Percentiles rank a stretch among this genome's conserved stretches.
Conservation (phyloP, 2,888 invertebrate genomes). For the Antheraea assamensis region DNA sequence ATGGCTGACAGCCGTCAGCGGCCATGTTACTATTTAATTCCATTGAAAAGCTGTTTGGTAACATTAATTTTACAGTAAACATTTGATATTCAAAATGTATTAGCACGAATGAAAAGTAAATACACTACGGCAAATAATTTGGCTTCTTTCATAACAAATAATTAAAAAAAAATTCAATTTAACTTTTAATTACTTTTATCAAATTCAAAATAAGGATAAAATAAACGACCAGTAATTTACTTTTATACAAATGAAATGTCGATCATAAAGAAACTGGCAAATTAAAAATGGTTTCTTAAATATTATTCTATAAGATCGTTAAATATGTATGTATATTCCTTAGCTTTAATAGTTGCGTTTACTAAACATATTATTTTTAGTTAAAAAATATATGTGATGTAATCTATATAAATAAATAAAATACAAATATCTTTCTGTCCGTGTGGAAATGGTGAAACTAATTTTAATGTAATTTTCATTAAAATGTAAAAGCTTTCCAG, state of each 20-base stretch:
- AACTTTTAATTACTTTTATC: conserved; percentile 38
- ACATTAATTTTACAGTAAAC: neutral
- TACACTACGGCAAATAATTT: neutral
- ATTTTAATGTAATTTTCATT: no score
- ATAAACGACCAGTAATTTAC: neutral
- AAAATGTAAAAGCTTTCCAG: no score
- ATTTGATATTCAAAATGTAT: neutral
- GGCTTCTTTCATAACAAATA: neutral
- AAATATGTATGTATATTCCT: neutral
- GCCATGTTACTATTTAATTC: neutral
- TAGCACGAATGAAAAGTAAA: neutral
- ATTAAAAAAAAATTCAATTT: conserved; percentile 37
- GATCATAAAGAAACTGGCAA: neutral
- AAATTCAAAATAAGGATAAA: conserved; percentile 23
- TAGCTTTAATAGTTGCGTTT: no score
- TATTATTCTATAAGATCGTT: neutral
- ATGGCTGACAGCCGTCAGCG: neutral
- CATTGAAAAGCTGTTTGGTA: neutral
- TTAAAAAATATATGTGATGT: no score
- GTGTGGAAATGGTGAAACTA: no score
- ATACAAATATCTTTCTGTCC: no score
- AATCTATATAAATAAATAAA: no score
- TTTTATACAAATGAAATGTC: neutral
- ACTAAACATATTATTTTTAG: no score
- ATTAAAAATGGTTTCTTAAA: neutral